phyloP scores from a whole-genome alignment of 2,888 invertebrate species.

The Phania funesta region DNA sequence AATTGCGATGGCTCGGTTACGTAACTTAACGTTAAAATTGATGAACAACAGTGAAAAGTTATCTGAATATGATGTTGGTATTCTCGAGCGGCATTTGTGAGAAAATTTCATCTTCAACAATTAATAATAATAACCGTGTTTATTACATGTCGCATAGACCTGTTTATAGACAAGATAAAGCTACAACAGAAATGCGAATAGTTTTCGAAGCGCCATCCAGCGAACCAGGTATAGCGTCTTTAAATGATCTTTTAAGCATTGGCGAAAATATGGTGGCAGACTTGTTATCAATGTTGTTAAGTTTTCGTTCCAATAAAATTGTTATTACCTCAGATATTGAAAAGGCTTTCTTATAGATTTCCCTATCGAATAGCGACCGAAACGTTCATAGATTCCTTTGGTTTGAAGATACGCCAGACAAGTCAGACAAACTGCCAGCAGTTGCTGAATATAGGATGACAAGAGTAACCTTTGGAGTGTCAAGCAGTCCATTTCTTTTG shows the following conservation, averaged over 20 bases:
- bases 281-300: conserved; percentile 54
- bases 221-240: conserved; percentile 40
- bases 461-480: conserved; percentile 63
- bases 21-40: conserved; percentile 34
- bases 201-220: conserved; percentile 33
- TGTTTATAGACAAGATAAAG: not conserved
- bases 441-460: conserved; percentile 53
- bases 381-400: conserved; percentile 65
- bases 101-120: conserved; percentile 24
- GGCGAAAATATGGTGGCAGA: conserved; percentile 61
- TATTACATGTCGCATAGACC: conserved; percentile 55
- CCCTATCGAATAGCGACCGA: conserved; percentile 49
- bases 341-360: conserved; percentile 66
- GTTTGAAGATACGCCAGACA: conserved; percentile 46
- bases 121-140: not conserved
- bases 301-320: conserved; percentile 65
- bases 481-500: conserved; percentile 65
- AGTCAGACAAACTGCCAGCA: conserved; percentile 25
- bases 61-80: conserved; percentile 44
- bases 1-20: conserved; percentile 27
- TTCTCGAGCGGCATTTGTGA: conserved; percentile 31
- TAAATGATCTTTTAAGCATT: conserved; percentile 58
- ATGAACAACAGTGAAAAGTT: conserved; percentile 34
- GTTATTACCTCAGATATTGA: conserved; percentile 64
- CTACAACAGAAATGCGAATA: conserved; percentile 5